Percentiles rank a stretch among this genome's conserved stretches.
phyloP scores from a whole-genome alignment of 2,888 invertebrate species.

The Melanchra persicariae region DNA sequence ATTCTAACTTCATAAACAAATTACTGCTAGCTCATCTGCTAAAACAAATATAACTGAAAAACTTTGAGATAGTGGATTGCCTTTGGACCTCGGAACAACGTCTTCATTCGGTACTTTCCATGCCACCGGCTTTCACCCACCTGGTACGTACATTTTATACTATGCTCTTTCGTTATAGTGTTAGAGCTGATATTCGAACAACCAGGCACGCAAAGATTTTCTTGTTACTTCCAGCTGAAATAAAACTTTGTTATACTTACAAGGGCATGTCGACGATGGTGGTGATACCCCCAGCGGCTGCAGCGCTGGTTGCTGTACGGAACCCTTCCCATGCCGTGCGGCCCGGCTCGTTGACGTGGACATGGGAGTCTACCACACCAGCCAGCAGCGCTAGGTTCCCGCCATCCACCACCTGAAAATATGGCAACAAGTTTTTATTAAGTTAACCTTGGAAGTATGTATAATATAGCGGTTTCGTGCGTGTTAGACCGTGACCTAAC shows the following conservation, averaged over 20 bases:
- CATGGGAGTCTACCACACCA: constrained; percentile 93
- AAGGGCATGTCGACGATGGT: constrained; percentile 94
- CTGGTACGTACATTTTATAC: neutral
- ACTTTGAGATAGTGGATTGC: neutral
- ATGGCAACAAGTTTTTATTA: neutral
- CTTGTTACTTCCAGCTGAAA: neutral
- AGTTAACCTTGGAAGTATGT: constrained; percentile 8
- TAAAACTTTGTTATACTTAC: constrained; percentile 78
- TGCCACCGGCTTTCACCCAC: neutral
- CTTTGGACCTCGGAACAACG: neutral
- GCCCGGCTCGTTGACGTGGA: constrained; percentile 94
- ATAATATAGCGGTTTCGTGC: neutral
- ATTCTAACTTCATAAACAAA: neutral
- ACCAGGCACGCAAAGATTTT: too few species aligned
- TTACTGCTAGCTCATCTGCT: neutral
- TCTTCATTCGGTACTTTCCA: neutral
- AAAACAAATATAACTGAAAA: neutral
- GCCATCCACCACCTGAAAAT: constrained; percentile 77
- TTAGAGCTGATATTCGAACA: neutral
- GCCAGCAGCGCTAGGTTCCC: constrained; percentile 89
- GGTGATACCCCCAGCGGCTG: constrained; percentile 93
- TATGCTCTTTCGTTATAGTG: neutral
- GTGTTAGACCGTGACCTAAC: constrained; percentile 36
- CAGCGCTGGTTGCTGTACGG: constrained; percentile 93
- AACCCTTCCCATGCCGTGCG: constrained; percentile 94